Evolutionary conservation across 2,113 vertebrate species (phyloP).

Genomic region (Blennius ocellaris): DNA sequence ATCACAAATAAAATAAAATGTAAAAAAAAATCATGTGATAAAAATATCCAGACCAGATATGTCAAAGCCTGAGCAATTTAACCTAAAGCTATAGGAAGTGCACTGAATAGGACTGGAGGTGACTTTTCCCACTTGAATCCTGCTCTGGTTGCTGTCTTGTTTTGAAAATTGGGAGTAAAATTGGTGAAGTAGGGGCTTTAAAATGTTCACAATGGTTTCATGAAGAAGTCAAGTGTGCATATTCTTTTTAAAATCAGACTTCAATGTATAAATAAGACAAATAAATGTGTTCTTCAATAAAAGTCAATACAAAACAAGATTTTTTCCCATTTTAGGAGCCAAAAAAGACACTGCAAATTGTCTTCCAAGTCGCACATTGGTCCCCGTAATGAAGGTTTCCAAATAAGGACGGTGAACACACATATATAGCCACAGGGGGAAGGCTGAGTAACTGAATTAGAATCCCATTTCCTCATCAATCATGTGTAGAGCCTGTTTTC

Average conservation of each 20-base stretch:
- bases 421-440: constrained; percentile 73
- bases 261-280: neutral
- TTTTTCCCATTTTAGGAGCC: neutral
- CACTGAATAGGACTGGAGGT: too few species aligned
- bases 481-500: constrained; percentile 64
- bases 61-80: constrained; percentile 27
- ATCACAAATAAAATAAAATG: too few species aligned
- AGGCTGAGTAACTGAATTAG: constrained; percentile 78
- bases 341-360: constrained; percentile 31
- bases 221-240: neutral
- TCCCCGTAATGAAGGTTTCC: constrained; percentile 56
- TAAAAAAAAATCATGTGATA: neutral
- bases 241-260: constrained; percentile 4
- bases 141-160: neutral
- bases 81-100: constrained; percentile 1
- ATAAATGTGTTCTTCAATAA: neutral
- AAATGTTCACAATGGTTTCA: neutral
- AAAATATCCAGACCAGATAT: constrained; percentile 18
- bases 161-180: neutral
- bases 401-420: constrained; percentile 65
- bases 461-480: constrained; percentile 81
- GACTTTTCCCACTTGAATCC: too few species aligned
- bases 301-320: neutral
- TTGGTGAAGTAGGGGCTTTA: neutral
- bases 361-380: constrained; percentile 49